A percentile compares a stretch with the other conserved stretches of the same genome.
Evolutionary conservation across 2,888 invertebrate genomes (phyloP).

Genomic region (Opisthograptis luteolata): DNA sequence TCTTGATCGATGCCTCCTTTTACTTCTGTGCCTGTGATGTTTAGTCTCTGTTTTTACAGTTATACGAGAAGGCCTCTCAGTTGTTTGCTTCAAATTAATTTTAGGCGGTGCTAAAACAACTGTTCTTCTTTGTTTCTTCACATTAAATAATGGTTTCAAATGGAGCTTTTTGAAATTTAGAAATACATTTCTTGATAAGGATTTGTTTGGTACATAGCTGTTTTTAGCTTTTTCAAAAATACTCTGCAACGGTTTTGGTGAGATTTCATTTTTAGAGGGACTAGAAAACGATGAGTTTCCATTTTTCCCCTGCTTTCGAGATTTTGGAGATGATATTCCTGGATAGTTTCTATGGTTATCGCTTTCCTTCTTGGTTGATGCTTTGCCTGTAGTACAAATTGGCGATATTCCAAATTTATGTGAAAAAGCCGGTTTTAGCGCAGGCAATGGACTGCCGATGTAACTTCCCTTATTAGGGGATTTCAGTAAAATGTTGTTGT

Average conservation of each 20-base stretch:
- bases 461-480: conserved; percentile 64
- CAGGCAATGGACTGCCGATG: conserved; percentile 64
- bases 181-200: conserved; percentile 75
- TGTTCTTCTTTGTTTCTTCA: conserved; percentile 84
- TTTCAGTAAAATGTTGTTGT: conserved; percentile 73
- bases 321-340: conserved; percentile 67
- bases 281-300: conserved; percentile 51
- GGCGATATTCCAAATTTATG: conserved; percentile 79
- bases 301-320: conserved; percentile 60
- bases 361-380: conserved; percentile 60
- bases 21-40: conserved; percentile 78
- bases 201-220: conserved; percentile 75
- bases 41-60: conserved; percentile 75
- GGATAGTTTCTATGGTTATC: conserved; percentile 55
- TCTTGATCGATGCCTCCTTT: conserved; percentile 75
- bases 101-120: conserved; percentile 78
- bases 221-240: conserved; percentile 78
- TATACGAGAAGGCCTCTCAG: conserved; percentile 71
- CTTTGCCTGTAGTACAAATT: conserved; percentile 60
- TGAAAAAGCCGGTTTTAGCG: conserved; percentile 71
- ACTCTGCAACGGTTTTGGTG: conserved; percentile 63
- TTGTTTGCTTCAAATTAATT: conserved; percentile 74
- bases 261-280: conserved; percentile 61
- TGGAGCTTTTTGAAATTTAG: conserved; percentile 76
- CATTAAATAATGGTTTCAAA: conserved; percentile 71